phyloP scores from a whole-genome alignment of 2,797 vertebrate species.

The Pangasius djambal region DNA sequence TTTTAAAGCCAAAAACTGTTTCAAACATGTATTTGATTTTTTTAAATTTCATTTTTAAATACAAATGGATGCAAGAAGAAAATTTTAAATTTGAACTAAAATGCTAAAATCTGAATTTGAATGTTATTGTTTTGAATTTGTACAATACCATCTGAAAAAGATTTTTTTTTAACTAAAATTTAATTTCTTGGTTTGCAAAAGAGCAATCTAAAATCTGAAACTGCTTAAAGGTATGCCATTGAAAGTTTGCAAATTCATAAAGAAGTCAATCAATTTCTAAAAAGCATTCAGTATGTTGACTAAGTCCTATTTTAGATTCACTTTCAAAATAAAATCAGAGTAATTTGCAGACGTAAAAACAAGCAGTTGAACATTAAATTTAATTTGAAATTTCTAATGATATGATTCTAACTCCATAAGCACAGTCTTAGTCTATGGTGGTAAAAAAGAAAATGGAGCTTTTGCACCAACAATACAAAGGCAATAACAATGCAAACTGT shows the following conservation, averaged over 20 bases:
- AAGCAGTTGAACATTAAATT: neutral
- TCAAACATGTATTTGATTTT: neutral
- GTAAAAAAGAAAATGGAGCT: neutral
- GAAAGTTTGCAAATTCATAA: neutral
- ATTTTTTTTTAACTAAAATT: neutral
- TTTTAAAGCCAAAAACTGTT: neutral
- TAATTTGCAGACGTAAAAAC: neutral
- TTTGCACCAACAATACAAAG: constrained; percentile 11
- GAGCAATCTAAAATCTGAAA: neutral
- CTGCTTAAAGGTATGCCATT: neutral
- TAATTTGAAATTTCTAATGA: neutral
- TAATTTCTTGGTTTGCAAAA: neutral
- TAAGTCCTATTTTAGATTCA: neutral
- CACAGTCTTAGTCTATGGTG: neutral
- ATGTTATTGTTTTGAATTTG: neutral
- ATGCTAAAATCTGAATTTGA: no score
- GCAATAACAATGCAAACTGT: constrained; percentile 3
- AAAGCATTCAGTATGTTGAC: neutral
- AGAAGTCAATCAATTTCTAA: neutral
- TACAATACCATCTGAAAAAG: neutral
- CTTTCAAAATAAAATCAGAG: neutral
- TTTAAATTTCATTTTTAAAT: neutral
- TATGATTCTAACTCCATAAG: neutral
- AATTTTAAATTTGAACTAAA: neutral
- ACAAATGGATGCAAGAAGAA: neutral